Evolutionary conservation across 2,113 vertebrate genomes (phyloP), one percentile per base, ranked within the genome.

Genomic region (Pseudonaja textilis): DNA sequence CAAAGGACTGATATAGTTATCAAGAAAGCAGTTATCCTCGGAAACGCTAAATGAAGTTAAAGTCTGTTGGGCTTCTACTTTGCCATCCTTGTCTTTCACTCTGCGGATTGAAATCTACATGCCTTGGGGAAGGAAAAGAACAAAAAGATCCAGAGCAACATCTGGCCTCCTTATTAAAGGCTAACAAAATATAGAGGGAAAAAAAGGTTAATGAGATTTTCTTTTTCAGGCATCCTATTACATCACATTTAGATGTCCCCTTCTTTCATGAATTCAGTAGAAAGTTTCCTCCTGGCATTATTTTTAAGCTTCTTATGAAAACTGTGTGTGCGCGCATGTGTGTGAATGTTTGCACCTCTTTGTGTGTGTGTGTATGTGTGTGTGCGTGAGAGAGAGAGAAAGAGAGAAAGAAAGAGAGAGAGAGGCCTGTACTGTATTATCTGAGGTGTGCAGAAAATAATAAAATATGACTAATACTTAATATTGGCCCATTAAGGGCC

Each of bases 31-130:
- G 90, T 45, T 89, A 95, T 87, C 93, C 95, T 89, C 94, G 64
- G 87, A 94, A 93, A 95, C 91, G 92, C 57, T 95, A 96, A 97
- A 96, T 92, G 95, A 96, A 96, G 96, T 95, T 93, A 96, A 96
- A 94, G 90, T 88, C 93, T 93, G 45, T 94, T 91, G 93, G 96
- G 95, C 95, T 95, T 94, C 92, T 93, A 96, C 64, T 81, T 64
- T 59, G 85, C 93, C 95, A 93, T 81, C 29, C 90, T 88, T 94
- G 91, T 69, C 57, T 1, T 34, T 94, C 91, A 92, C 93, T 90
- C 91, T 94, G 87, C 50, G 59, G 45, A 61, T 88, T 57, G 87
- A 89, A 93, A 92, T 45, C 52, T 57, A 87, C 89, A 95, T 89
- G 91, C 86, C 89, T 87, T 61, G n/a, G 93, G 34, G 85, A 50